Base-by-base conservation (phyloP, 1,140 invertebrate genomes). In the Arion vulgaris region DNA sequence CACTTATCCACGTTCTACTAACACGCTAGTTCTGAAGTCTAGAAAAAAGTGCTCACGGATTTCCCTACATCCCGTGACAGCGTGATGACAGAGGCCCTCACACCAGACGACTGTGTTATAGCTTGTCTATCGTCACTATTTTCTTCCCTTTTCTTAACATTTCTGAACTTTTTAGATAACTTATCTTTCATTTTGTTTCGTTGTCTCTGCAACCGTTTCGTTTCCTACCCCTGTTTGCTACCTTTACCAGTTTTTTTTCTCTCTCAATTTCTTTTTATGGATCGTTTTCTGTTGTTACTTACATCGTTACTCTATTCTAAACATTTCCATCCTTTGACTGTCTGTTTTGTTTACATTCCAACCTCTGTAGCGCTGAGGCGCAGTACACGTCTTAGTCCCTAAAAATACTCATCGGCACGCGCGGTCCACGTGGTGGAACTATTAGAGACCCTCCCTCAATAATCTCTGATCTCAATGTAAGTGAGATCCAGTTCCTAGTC, bases 61-160 rank as follows among this genome's bases (percentile, higher is more conserved):
- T 57, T 57, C 53, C 26, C 53, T n/a, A 19, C 53, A 23, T 9
- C 4, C 28, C 62, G 36, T 72, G 71, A 72, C 71, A 19, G 39
- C 36, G 19, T 38, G 39, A 45, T 72, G 71, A 72, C 41, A 41
- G 71, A 72, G n/a, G 39, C 71, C 71, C 41, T 45, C 41, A 39
- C 71, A 41, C 36, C 41, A 41, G 36, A 39, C 28, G 71, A 72
- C 36, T 41, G 28, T 72, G 71, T 72, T 72, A 72, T 72, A 41
- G 71, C 26, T 15, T 72, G 36, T 72, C 71, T 45, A 1, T 72
- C 71, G 36, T 72, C 71, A 32, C 71, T 19, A 13, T 28, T 72
- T 72, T 72, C 71, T 28, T 72, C 28, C 36, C 68, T 11, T 45
- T 66, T 66, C 62, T 32, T 32, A 0, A 28, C 62, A 32, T 11